Conservation (phyloP, 2,113 vertebrate species). For the Calypte anna region DNA sequence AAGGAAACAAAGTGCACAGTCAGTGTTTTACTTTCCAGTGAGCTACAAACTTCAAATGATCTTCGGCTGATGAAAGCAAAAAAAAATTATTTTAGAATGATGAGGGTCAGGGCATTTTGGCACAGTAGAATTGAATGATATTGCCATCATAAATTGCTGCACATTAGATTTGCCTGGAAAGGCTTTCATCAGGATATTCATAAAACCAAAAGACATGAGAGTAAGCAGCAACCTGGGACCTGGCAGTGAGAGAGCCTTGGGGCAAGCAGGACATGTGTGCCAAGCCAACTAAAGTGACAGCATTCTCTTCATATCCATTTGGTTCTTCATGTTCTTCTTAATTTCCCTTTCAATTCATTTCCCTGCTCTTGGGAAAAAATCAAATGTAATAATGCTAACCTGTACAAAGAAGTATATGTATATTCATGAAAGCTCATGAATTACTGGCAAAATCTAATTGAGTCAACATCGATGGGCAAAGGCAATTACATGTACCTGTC, state of each 20-base stretch:
- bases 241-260: not conserved
- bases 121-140: not conserved
- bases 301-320: conserved; percentile 3
- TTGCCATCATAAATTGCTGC: not conserved
- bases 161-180: not conserved
- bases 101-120: not conserved
- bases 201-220: not conserved
- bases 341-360: conserved; percentile 58
- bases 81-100: not conserved
- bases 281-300: conserved; percentile 10
- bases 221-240: not conserved
- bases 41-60: not conserved
- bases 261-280: not conserved
- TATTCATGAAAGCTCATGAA: conserved; percentile 70
- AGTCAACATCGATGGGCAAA: conserved; percentile 62
- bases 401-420: conserved; percentile 40
- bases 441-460: conserved; percentile 68
- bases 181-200: not conserved
- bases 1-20: conserved; percentile 10
- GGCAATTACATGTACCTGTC: conserved; percentile 64
- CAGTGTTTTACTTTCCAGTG: conserved; percentile 13
- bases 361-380: conserved; percentile 47
- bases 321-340: conserved; percentile 50
- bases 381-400: conserved; percentile 62
- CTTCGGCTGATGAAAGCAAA: conserved; percentile 32